Evolutionary conservation across 2,113 vertebrate genomes (phyloP).

Genomic region (Egretta garzetta): DNA sequence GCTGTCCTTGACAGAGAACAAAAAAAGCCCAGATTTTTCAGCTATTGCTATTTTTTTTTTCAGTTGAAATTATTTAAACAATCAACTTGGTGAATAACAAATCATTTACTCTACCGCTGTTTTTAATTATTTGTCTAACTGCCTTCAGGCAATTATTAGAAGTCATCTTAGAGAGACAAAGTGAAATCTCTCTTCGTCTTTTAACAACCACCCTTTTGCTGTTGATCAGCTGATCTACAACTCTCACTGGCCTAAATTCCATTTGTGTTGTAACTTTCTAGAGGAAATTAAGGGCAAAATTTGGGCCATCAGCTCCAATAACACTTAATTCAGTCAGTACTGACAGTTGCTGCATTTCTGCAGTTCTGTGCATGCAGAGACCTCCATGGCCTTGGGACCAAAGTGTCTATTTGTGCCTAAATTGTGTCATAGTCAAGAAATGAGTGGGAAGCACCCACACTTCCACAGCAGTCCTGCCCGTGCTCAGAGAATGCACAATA

Average conservation of each 20-base stretch:
- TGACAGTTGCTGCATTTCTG: not conserved
- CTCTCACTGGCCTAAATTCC: not conserved
- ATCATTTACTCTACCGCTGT: not conserved
- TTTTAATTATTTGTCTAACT: slow-evolving; percentile 3
- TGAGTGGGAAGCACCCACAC: not conserved
- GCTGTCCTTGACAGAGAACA: slow-evolving; percentile 36
- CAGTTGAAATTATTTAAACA: not conserved
- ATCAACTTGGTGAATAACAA: not conserved
- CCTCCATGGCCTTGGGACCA: not conserved
- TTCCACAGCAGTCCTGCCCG: not conserved
- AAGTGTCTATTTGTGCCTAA: not conserved
- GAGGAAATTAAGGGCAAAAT: not conserved
- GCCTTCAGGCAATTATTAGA: not conserved
- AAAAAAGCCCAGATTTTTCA: not conserved
- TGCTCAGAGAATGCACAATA: not conserved
- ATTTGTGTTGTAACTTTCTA: not conserved
- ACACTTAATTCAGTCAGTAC: not conserved
- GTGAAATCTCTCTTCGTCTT: not conserved
- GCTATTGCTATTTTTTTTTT: not conserved
- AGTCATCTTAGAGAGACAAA: not conserved
- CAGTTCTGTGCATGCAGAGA: not conserved
- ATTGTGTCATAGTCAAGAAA: not conserved
- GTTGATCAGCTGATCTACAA: not conserved
- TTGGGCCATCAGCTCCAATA: not conserved
- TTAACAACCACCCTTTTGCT: not conserved